These are phyloP conservation scores for Microdon myrmicae DNA, from an alignment of 2,888 invertebrate species.

Conservation along the genomic window DNA sequence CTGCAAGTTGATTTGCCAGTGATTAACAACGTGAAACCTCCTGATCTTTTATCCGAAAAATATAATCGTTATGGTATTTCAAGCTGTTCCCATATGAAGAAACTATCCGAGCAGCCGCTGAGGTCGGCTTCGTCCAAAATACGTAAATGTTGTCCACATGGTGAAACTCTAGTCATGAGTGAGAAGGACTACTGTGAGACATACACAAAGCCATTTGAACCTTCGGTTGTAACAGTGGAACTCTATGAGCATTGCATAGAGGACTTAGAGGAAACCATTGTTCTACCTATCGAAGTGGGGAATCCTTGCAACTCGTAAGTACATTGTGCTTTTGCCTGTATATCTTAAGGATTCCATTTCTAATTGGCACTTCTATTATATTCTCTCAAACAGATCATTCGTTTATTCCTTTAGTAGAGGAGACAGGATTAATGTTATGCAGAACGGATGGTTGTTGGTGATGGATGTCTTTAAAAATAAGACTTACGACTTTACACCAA, in stretches of 20 bases:
- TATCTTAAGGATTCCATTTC: not conserved
- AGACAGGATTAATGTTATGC: slow-evolving; percentile 61
- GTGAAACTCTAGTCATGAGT: slow-evolving; percentile 60
- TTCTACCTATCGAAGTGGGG: slow-evolving; percentile 59
- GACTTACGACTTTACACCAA: slow-evolving; percentile 58
- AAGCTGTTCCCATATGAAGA: slow-evolving; percentile 61
- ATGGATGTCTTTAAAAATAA: slow-evolving; percentile 61
- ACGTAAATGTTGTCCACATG: slow-evolving; percentile 65
- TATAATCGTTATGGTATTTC: slow-evolving; percentile 48
- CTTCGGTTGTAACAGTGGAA: slow-evolving; percentile 59
- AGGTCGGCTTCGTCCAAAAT: slow-evolving; percentile 63
- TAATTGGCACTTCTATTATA: slow-evolving; percentile 1
- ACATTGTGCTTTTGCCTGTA: not conserved
- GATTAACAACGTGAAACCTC: not conserved
- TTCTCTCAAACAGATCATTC: slow-evolving; percentile 57
- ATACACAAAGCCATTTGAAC: slow-evolving; percentile 40
- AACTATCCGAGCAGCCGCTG: slow-evolving; percentile 56
- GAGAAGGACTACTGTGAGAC: slow-evolving; percentile 53
- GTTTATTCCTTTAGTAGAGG: slow-evolving; percentile 54
- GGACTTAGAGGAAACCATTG: slow-evolving; percentile 58
- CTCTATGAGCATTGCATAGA: slow-evolving; percentile 65
- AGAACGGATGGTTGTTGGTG: slow-evolving; percentile 63
- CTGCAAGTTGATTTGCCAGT: no score
- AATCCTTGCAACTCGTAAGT: slow-evolving; percentile 65
- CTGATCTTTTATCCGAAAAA: not conserved